phyloP scores from a whole-genome alignment of 2,888 invertebrate species.

The Hyles lineata region DNA sequence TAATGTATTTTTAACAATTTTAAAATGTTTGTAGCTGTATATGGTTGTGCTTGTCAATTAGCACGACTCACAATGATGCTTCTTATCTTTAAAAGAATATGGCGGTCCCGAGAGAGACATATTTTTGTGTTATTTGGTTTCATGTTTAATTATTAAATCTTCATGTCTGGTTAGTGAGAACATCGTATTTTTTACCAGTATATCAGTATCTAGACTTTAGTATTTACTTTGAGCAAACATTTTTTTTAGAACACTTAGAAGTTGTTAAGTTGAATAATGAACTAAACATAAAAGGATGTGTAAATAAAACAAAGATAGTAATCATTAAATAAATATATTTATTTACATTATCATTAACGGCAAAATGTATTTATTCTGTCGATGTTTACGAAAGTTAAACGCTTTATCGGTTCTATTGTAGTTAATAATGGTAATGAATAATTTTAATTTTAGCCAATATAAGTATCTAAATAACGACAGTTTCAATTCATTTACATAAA shows the following conservation, averaged over 20 bases:
- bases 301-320: slow-evolving; percentile 64
- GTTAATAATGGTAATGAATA: slow-evolving; percentile 52
- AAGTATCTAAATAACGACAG: slow-evolving; percentile 62
- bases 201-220: too few relatives aligned
- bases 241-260: not conserved
- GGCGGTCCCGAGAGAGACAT: not conserved
- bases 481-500: slow-evolving; percentile 73
- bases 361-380: slow-evolving; percentile 75
- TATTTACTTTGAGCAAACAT: not conserved
- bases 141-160: not conserved
- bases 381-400: slow-evolving; percentile 71
- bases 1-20: slow-evolving; percentile 67
- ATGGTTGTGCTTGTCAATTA: slow-evolving; percentile 61
- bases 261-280: not conserved
- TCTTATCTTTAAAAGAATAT: slow-evolving; percentile 21
- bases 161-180: too few relatives aligned
- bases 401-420: slow-evolving; percentile 57
- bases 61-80: slow-evolving; percentile 40
- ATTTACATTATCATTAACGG: slow-evolving; percentile 80
- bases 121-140: too few relatives aligned
- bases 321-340: slow-evolving; percentile 85
- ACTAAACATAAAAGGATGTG: not conserved
- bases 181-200: too few relatives aligned
- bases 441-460: slow-evolving; percentile 56
- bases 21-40: slow-evolving; percentile 12